Base-by-base conservation (phyloP, 2,797 vertebrate species). In the Kryptolebias ocellatus region DNA sequence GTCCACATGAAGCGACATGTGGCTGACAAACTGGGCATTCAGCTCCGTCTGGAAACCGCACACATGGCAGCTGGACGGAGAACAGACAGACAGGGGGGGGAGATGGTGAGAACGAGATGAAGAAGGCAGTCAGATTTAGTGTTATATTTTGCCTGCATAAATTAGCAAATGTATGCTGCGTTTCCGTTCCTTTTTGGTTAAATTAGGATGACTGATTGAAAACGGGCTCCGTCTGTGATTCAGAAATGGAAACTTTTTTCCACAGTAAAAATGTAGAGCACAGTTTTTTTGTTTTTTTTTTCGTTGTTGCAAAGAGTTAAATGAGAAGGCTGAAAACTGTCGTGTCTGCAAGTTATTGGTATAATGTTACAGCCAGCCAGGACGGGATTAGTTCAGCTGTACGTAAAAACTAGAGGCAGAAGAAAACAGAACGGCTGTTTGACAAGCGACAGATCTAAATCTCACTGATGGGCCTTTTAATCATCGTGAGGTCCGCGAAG, bases 1-100 rank as follows among this genome's bases (percentile, higher is more conserved):
- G 92, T 99, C 98, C 93, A 98, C 97, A 60, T 99, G 98, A 84
- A 98, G 96, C 5, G 97, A 99, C 98, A 99, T 99, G 94, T 99
- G 98, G 94, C 97, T 98, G 90, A 99, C 97, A 88, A 99, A 99
- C 94, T 98, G 97, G 90, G 97, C 96, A 8, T 99, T 99, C 89
- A 98, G 94, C 93, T 98, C 98, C 0, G 97, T 99, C 94, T 99
- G 97, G 93, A 99, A 99, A 80, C 97, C 98, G 84, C 98, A 99
- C 90, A 99, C 97, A 4, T 98, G 97, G 92, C 98, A 99, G 93
- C 98, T 99, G 89, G 74, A 82, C 78, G 60, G 81, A 84, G 78
- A 85, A 87, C 82, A 85, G 80, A 86, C 64, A 81, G 80, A 67
- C 73, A 63, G 60, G 57, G 70, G 11, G n/a, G 27, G 54, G 53